Evolutionary conservation across 2,797 vertebrate species (phyloP).

Genomic region (Lophius americanus): DNA sequence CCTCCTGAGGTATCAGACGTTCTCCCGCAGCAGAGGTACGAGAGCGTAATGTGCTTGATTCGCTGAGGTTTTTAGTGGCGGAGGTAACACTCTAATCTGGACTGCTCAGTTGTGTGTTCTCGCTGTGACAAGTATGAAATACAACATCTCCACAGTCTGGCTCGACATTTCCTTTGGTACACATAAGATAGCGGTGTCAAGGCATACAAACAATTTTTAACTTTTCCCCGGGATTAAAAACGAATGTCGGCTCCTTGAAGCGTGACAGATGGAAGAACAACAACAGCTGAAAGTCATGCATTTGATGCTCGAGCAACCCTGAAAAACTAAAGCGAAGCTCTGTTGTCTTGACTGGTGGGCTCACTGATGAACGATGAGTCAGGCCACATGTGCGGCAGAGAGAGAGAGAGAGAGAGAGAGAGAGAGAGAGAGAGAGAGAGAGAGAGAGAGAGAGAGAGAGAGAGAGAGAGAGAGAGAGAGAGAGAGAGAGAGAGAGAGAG

Average conservation of each 20-base stretch:
- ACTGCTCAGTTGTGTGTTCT: constrained; percentile 45
- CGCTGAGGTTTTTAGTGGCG: constrained; percentile 53
- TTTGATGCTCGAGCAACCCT: constrained; percentile 75
- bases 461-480: no score
- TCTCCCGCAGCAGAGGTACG: constrained; percentile 38
- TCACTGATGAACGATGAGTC: constrained; percentile 73
- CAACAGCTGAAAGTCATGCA: constrained; percentile 69
- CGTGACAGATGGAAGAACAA: constrained; percentile 74
- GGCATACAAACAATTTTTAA: constrained; percentile 52
- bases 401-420: background rate
- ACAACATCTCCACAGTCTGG: constrained; percentile 50
- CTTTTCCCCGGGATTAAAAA: constrained; percentile 58
- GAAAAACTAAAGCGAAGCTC: constrained; percentile 73
- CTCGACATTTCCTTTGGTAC: constrained; percentile 60
- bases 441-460: constrained; percentile 46
- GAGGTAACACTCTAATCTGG: constrained; percentile 49
- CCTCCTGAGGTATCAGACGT: constrained; percentile 53
- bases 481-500: background rate
- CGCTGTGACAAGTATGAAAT: constrained; percentile 56
- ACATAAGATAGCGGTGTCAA: constrained; percentile 54
- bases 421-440: background rate
- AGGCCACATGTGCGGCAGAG: constrained; percentile 17
- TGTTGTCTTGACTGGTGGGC: constrained; percentile 69
- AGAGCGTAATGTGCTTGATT: constrained; percentile 51
- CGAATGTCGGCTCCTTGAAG: constrained; percentile 65